Evolutionary conservation across 2,113 vertebrate genomes (phyloP), one percentile per base, ranked within the genome.

Genomic region (Gallinago media): DNA sequence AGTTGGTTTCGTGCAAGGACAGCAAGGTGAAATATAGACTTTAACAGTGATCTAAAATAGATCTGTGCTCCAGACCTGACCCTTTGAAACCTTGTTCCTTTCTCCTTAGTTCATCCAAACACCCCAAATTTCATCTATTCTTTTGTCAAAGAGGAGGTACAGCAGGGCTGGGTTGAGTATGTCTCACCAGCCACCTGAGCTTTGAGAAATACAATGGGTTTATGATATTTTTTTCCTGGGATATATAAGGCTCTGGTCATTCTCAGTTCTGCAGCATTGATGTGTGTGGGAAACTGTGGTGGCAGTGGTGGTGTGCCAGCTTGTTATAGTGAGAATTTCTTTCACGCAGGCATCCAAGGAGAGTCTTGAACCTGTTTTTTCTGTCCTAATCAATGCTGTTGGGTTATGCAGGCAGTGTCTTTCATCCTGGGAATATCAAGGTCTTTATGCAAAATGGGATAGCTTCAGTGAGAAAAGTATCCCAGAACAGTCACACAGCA

Each of bases 351-450:
- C 72, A 94, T 67, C 52, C 23, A 8, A 74, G 40, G 23, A 83
- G 63, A 91, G 50, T 46, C 83, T 47, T 56, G 80, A 94, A 96
- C 89, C 95, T 95, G 89, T 96, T 96, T 96, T 94, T 87, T 92
- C 91, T 96, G 86, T 65, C 86, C 93, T 92, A 44, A 92, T 89
- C 95, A 87, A 78, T 72, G 96, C 82, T 68, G 85, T 32, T 73
- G 94, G 21, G 32, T 87, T 36, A 80, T 82, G 95, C 92, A 96
- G 85, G 68, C 94, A 77, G 59, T 27, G 71, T 29, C 79, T 94
- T 88, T 96, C 91, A 88, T 81, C 91, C 83, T 55, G 31, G 80
- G 76, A 91, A 89, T 91, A 94, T 4, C 59, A 77, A 96, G 42
- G 82, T 16, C 92, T 67, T 71, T 72, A 42, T 93, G 89, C 74